Percentiles rank a stretch among this genome's conserved stretches.
phyloP scores from a whole-genome alignment of 2,888 invertebrate genomes.

The Psococerastis gibbosa region DNA sequence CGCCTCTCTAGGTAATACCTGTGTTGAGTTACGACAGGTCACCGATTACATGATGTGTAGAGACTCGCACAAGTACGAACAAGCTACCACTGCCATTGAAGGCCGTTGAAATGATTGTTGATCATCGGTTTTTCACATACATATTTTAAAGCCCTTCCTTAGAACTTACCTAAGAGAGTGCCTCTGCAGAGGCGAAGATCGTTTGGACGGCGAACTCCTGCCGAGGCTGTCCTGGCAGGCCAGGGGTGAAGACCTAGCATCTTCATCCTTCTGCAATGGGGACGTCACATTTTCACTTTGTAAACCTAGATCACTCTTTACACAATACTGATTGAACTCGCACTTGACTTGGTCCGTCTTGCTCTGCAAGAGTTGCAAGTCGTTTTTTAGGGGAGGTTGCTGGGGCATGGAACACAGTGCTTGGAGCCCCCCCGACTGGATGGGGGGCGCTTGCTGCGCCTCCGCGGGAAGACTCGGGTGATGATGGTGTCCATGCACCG shows the following conservation, averaged over 20 bases:
- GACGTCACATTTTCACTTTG: constrained; percentile 2
- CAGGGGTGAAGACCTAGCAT: constrained; percentile 5
- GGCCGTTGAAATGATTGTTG: no score
- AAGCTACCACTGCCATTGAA: no score
- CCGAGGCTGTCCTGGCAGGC: not conserved
- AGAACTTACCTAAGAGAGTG: constrained; percentile 4
- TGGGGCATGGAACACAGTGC: constrained; percentile 27
- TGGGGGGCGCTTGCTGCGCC: constrained; percentile 30
- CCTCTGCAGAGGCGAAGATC: constrained; percentile 6
- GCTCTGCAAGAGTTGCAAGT: constrained; percentile 3
- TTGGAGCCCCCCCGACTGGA: constrained; percentile 20
- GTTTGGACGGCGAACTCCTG: constrained; percentile 5
- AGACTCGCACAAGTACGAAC: no score
- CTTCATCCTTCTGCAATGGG: constrained; percentile 1
- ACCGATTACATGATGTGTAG: no score
- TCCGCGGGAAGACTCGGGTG: constrained; percentile 27
- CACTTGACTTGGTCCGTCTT: constrained; percentile 5
- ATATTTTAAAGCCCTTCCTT: no score
- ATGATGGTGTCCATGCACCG: constrained; percentile 12
- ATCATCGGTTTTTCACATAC: no score
- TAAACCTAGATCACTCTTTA: constrained; percentile 4
- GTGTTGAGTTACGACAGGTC: no score
- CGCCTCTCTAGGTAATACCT: no score
- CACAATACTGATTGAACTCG: constrained; percentile 4
- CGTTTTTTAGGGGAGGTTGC: constrained; percentile 20